Evolutionary conservation across 2,797 vertebrate genomes (phyloP), one percentile per base, ranked within the genome.

Genomic region (Otus scops): DNA sequence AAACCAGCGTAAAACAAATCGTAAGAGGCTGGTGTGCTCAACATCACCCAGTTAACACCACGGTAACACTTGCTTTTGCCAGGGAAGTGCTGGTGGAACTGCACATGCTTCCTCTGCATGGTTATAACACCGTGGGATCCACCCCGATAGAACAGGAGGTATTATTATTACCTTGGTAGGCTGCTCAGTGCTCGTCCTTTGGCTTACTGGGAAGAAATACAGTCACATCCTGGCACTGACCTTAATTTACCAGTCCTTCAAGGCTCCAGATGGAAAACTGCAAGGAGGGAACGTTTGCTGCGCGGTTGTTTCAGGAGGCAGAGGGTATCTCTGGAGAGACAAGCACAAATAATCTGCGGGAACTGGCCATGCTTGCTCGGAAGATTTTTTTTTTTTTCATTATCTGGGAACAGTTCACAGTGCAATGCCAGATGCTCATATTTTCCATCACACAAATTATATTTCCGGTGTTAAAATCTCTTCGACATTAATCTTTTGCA

Each of bases 371-470:
- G 47, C 64, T 86, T 63, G 21, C 85, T 30, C 12, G 57, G 78
- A 75, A 80, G 85, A 34, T 20, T 85, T 53, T 65, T 26, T 84
- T 54, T 61, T 45, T 61, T 67, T 54, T 54, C 67, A 41, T 88
- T 53, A 34, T 39, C 63, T 77, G 83, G 73, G 79, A 54, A 11
- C 19, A 26, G 77, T 23, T 64, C 39, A 16, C 65, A 60, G 50
- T 27, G 68, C 74, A 86, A 43, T 27, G 69, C 85, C 94, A 96
- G 95, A 54, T 74, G 88, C 84, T 92, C 59, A 7, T 41, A 39
- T 76, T 90, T 94, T 95, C 73, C 92, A 88, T 85, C 89, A 89
- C 88, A 92, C 59, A 84, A 95, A 94, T 70, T n/a, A 5, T 11
- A 80, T 90, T 92, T 89, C 80, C 34, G 39, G 39, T 47, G 77